phyloP scores from a whole-genome alignment of 2,888 invertebrate genomes.

The Spatulosminthurus flaviceps region DNA sequence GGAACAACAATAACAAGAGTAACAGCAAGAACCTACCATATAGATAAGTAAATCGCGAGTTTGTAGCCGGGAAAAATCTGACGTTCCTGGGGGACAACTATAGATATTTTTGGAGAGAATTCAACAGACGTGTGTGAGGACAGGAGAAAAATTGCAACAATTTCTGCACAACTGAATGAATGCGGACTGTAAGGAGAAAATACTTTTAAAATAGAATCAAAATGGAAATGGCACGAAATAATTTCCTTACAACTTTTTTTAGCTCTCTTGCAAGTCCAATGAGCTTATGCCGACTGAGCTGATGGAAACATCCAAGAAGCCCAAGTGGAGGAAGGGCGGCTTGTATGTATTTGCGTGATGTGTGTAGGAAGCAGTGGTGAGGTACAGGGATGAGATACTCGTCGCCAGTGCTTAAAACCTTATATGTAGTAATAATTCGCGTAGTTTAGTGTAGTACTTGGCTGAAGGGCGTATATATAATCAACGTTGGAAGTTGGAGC shows the following conservation, averaged over 20 bases:
- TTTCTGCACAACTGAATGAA: too few relatives aligned
- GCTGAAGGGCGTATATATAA: constrained; percentile 5
- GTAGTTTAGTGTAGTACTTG: constrained; percentile 13
- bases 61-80: constrained; percentile 8
- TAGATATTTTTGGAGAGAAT: background rate
- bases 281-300: constrained; percentile 2
- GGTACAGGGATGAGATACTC: background rate
- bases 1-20: too few relatives aligned
- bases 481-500: background rate
- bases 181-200: background rate
- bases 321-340: background rate
- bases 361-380: background rate
- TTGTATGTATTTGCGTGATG: background rate
- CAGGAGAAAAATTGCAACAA: too few relatives aligned
- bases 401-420: background rate
- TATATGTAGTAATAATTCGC: background rate
- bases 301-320: background rate
- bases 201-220: background rate
- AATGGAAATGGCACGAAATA: constrained; percentile 6
- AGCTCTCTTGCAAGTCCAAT: constrained; percentile 8
- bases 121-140: too few relatives aligned
- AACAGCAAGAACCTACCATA: background rate
- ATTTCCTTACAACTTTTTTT: constrained; percentile 13
- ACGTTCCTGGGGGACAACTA: background rate
- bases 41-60: background rate